These are phyloP conservation scores for Epinotia bilunana DNA, from an alignment of 2,888 invertebrate species.

Conservation along the genomic window DNA sequence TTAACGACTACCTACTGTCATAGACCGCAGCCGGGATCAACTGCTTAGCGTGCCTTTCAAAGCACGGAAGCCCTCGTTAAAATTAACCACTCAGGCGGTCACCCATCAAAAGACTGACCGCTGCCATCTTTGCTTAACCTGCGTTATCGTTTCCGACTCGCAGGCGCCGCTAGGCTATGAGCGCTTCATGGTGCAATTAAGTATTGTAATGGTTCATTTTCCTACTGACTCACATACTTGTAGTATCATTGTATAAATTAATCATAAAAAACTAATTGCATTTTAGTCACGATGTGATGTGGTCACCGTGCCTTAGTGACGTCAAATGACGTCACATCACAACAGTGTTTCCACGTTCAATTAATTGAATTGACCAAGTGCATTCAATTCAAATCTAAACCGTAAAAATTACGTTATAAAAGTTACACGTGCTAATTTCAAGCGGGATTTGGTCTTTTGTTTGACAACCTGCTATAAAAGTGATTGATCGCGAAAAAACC, in stretches of 20 bases:
- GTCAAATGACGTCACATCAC: conserved; percentile 10
- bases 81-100: too few species aligned
- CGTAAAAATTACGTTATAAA: not conserved
- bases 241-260: not conserved
- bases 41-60: too few species aligned
- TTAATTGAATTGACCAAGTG: conserved; percentile 14
- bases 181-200: not conserved
- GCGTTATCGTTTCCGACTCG: too few species aligned
- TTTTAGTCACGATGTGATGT: conserved; percentile 32
- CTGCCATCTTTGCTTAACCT: too few species aligned
- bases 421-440: conserved; percentile 1
- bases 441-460: not conserved
- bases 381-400: not conserved
- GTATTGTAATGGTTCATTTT: not conserved
- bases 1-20: too few species aligned
- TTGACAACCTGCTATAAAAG: conserved; percentile 1
- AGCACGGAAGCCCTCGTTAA: too few species aligned
- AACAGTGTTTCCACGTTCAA: not conserved
- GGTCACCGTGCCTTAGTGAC: conserved; percentile 6
- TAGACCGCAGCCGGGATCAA: too few species aligned
- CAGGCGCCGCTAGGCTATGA: too few species aligned
- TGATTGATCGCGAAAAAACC: not conserved
- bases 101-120: too few species aligned
- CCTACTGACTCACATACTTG: not conserved
- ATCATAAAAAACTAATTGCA: conserved; percentile 23